phyloP scores from a whole-genome alignment of 2,113 vertebrate species.

The Oriolus oriolus region DNA sequence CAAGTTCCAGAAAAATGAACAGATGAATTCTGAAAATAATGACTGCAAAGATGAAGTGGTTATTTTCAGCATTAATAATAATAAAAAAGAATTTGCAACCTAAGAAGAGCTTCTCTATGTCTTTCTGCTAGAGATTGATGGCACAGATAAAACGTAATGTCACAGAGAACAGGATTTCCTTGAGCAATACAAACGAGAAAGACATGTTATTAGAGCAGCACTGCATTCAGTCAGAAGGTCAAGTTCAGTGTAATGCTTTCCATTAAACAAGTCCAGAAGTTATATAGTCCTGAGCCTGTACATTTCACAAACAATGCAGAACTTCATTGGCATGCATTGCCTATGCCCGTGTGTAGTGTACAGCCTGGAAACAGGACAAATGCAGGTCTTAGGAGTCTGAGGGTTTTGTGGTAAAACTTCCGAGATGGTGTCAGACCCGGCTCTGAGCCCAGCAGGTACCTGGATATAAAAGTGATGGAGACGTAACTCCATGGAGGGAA shows the following conservation, averaged over 20 bases:
- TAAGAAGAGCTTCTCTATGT: background rate
- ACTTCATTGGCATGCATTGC: background rate
- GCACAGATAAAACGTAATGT: background rate
- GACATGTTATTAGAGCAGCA: background rate
- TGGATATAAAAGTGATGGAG: background rate
- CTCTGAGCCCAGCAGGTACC: background rate
- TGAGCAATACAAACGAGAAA: background rate
- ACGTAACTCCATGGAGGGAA: background rate
- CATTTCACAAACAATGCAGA: background rate
- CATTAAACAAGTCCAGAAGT: background rate
- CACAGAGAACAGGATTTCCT: slow-evolving; percentile 3
- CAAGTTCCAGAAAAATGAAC: slow-evolving; percentile 9
- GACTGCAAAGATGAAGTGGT: background rate
- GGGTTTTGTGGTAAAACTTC: background rate
- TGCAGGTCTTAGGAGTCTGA: background rate
- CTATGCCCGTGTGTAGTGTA: background rate
- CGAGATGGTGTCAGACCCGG: background rate
- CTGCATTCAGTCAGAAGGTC: background rate
- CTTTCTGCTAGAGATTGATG: background rate
- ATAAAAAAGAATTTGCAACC: background rate
- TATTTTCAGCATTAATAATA: background rate
- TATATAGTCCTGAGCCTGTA: background rate
- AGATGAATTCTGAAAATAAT: slow-evolving; percentile 1
- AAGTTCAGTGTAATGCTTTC: background rate
- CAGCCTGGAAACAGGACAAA: background rate